A percentile compares a stretch with the other conserved stretches of the same genome.
Evolutionary conservation across 2,888 invertebrate genomes (phyloP).

Genomic region (Andrena haemorrhoa): DNA sequence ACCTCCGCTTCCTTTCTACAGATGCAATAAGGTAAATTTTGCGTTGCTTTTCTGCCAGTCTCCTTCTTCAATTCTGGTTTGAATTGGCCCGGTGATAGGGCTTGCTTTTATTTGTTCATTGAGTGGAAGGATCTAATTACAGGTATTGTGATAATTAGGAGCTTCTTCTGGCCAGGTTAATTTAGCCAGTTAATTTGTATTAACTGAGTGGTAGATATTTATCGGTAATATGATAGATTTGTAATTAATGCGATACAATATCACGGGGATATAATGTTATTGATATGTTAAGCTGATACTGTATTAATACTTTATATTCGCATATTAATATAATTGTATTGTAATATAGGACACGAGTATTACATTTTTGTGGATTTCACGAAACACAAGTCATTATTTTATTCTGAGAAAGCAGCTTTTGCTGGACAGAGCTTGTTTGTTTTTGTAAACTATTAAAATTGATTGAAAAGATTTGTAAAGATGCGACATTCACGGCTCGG

Average conservation of each 20-base stretch:
- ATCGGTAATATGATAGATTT: too few relatives aligned
- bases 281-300: too few relatives aligned
- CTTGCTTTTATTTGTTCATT: not conserved
- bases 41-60: not conserved
- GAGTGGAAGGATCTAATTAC: too few relatives aligned
- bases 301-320: not conserved
- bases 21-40: constrained; percentile 26
- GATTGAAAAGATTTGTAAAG: not conserved
- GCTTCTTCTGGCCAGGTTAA: too few relatives aligned
- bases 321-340: not conserved
- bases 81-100: not conserved
- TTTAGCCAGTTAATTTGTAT: too few relatives aligned
- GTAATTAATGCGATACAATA: too few relatives aligned
- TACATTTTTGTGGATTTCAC: not conserved
- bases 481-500: too few relatives aligned
- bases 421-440: not conserved
- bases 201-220: too few relatives aligned
- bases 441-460: not conserved
- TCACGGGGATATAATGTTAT: too few relatives aligned
- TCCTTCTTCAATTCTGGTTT: not conserved
- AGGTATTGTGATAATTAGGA: too few relatives aligned
- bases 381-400: not conserved
- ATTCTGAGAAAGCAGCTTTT: too few relatives aligned
- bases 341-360: not conserved
- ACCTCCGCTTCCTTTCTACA: not conserved